Evolutionary conservation across 2,888 invertebrate genomes (phyloP).

Genomic region (Dyspetes luteomarginatus): DNA sequence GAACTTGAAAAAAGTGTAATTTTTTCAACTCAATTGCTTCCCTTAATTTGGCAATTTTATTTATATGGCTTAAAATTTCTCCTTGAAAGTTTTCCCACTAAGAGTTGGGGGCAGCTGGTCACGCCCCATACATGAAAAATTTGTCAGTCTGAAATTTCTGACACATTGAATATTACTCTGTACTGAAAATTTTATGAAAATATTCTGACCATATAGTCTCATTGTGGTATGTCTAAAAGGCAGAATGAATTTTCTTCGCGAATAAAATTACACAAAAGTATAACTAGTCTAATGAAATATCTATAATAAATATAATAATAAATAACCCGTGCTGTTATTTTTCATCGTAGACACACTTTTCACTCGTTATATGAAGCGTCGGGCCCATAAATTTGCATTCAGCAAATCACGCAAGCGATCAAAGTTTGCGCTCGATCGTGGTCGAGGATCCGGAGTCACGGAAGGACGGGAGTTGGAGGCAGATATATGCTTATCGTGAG

Average conservation of each 20-base stretch:
- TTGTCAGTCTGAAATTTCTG: no score
- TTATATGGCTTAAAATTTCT: no score
- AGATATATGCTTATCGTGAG: conserved; percentile 22
- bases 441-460: conserved; percentile 7
- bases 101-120: no score
- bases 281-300: neutral
- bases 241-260: neutral
- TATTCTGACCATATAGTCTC: neutral
- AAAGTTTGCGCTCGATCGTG: conserved; percentile 54
- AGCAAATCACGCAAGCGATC: conserved; percentile 58
- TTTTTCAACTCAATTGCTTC: no score
- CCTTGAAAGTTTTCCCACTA: no score
- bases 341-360: conserved; percentile 22
- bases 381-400: conserved; percentile 55
- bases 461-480: neutral
- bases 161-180: no score
- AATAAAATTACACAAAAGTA: neutral
- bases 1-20: no score
- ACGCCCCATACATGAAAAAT: no score
- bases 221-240: neutral
- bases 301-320: neutral
- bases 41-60: no score
- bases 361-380: conserved; percentile 41
- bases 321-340: conserved; percentile 24
- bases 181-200: neutral